A percentile compares a stretch with the other conserved stretches of the same genome.
Evolutionary conservation across 2,113 vertebrate genomes (phyloP).

Genomic region (Otus sunia): DNA sequence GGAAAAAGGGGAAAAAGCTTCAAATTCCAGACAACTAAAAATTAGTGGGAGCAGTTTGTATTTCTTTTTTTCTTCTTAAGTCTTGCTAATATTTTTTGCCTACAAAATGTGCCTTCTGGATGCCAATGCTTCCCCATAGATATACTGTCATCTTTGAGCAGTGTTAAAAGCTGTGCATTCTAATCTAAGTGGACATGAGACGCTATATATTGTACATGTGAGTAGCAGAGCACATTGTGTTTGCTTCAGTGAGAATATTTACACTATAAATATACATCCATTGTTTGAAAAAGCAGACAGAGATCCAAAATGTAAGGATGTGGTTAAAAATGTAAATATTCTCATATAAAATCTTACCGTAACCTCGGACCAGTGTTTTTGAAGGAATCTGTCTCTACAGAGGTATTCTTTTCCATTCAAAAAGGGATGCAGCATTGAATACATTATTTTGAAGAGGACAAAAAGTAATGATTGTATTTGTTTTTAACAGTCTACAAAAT

Average conservation of each 20-base stretch:
- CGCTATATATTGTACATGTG: conserved; percentile 52
- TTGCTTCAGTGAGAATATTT: conserved; percentile 58
- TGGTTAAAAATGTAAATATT: conserved; percentile 20
- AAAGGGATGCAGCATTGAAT: background rate
- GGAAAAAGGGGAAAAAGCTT: background rate
- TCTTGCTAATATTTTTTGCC: conserved; percentile 57
- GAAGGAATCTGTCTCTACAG: background rate
- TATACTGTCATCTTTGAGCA: conserved; percentile 86
- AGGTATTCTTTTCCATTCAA: conserved; percentile 35
- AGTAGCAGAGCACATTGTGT: conserved; percentile 41
- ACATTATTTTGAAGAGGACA: background rate
- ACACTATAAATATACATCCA: conserved; percentile 49
- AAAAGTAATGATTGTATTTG: conserved; percentile 16
- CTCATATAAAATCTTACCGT: conserved; percentile 28
- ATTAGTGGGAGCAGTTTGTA: background rate
- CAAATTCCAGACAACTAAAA: background rate
- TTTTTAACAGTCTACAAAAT: conserved; percentile 17
- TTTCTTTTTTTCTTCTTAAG: conserved; percentile 32
- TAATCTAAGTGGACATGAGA: conserved; percentile 88
- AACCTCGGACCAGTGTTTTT: background rate
- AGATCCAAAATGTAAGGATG: conserved; percentile 28
- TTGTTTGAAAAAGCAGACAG: conserved; percentile 48
- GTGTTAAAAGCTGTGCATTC: conserved; percentile 78
- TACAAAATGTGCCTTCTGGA: conserved; percentile 83
- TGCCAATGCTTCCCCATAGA: conserved; percentile 86